Base-by-base conservation (phyloP, 2,888 invertebrate species). In the Drosophila bunnanda region DNA sequence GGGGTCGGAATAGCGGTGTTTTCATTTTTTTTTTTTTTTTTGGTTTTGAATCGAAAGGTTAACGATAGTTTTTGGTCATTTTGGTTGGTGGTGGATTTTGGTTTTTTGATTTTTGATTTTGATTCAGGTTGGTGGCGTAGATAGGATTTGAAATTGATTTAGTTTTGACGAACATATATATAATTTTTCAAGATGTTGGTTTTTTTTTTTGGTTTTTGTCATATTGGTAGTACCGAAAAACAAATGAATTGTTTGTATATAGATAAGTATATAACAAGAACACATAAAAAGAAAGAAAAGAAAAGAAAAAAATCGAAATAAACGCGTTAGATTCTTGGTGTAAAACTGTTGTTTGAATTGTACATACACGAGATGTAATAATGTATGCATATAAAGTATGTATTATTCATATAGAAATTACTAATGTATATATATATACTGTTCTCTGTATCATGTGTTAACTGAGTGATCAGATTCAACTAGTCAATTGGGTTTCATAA, bases 221-320 rank as follows among this genome's bases (percentile, higher is more conserved):
- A 54, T 66, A 60, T 77, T 79, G 85, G 50, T 52, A 52, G 50
- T 85, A 89, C 87, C 90, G 89, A 90, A 92, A 83, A 85, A 88
- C 80, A 78, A 82, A 88, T 85, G 73, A 74, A 73, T 85, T 81
- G 74, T 85, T 82, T 85, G 76, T 86, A 82, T 77, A 84, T 75
- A 76, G 85, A 83, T 73, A 76, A 64, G 67, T 77, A 75, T 76
- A 86, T 81, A 85, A 90, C 90, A 92, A 88, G 81, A 88, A 91
- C 91, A 90, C 84, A 91, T 90, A 90, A 91, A 90, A 90, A 89
- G 88, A 90, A 90, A 89, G 79, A 85, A 90, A 91, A 90, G 88
- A 90, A 91, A 90, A 90, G 88, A 90, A 92, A 90, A 62, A 92
- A 92, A 92, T 91, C 91, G 90, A 91, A 92, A 91, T 90, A 91